A percentile compares a stretch with the other conserved stretches of the same genome.
Evolutionary conservation across 2,113 vertebrate species (phyloP).

Genomic region (Ailuropoda melanoleuca): DNA sequence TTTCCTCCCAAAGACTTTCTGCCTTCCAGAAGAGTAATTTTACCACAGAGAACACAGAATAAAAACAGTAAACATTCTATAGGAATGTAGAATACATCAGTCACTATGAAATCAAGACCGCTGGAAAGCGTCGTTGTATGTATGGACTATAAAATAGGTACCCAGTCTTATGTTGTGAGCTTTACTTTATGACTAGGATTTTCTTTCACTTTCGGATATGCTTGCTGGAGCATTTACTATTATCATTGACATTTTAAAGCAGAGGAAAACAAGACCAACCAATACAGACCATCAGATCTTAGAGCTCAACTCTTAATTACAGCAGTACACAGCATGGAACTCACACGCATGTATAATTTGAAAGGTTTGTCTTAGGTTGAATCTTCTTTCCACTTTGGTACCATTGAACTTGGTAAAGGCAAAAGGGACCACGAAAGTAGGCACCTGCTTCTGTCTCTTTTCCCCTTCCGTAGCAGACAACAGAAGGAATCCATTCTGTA

Average conservation of each 20-base stretch:
- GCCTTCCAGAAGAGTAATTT: not conserved
- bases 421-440: not conserved
- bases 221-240: fast-evolving
- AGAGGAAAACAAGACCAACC: not conserved
- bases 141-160: not conserved
- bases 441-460: not conserved
- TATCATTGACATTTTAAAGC: not conserved
- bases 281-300: not conserved
- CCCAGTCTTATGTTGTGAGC: fast-evolving
- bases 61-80: not conserved
- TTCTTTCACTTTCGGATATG: not conserved
- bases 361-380: not conserved
- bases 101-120: not conserved
- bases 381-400: not conserved
- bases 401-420: not conserved
- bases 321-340: fast-evolving
- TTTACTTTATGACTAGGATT: not conserved
- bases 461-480: not conserved
- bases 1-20: not conserved
- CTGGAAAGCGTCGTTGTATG: not conserved
- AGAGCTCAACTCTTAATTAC: not conserved
- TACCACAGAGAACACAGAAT: not conserved
- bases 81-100: not conserved
- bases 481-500: not conserved
- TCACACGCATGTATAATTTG: not conserved